A percentile compares a stretch with the other conserved stretches of the same genome.
phyloP scores from a whole-genome alignment of 2,888 invertebrate genomes.

The Drosophila phalerata region DNA sequence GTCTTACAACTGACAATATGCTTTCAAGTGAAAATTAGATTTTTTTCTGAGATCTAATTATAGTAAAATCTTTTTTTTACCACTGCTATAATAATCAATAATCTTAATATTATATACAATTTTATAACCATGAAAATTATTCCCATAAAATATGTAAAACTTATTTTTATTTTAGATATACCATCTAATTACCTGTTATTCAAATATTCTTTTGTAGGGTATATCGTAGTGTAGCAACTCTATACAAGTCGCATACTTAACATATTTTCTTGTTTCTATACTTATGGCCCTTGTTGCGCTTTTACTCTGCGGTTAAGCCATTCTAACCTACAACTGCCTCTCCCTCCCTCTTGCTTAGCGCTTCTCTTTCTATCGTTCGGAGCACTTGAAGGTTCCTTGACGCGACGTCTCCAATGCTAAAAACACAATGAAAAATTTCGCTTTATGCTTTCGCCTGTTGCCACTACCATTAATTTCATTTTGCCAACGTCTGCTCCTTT shows the following conservation, averaged over 20 bases:
- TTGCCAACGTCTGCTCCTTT: conserved; percentile 45
- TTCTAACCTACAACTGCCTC: conserved; percentile 31
- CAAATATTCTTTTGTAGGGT: conserved; percentile 21
- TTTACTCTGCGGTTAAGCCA: conserved; percentile 69
- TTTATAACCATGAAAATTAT: no score
- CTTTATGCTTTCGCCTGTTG: conserved; percentile 62
- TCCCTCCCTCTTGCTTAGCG: background rate
- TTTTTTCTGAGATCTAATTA: no score
- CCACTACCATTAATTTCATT: conserved; percentile 70
- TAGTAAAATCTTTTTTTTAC: no score
- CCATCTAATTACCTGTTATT: background rate
- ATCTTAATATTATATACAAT: no score
- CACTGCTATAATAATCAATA: no score
- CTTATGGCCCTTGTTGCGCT: conserved; percentile 71
- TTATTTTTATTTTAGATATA: background rate
- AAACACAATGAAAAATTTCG: conserved; percentile 54
- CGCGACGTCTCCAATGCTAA: conserved; percentile 55
- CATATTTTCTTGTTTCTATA: conserved; percentile 52
- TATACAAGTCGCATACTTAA: conserved; percentile 16
- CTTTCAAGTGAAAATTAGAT: no score
- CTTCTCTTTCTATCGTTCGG: conserved; percentile 1
- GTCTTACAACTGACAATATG: no score
- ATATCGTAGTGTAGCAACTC: background rate
- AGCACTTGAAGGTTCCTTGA: conserved; percentile 74
- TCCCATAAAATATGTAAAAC: no score